Percentiles rank a stretch among this genome's conserved stretches.
These are phyloP conservation scores for Sinocyclocheilus maitianheensis DNA, from an alignment of 2,113 vertebrate genomes.

Conservation along the genomic window DNA sequence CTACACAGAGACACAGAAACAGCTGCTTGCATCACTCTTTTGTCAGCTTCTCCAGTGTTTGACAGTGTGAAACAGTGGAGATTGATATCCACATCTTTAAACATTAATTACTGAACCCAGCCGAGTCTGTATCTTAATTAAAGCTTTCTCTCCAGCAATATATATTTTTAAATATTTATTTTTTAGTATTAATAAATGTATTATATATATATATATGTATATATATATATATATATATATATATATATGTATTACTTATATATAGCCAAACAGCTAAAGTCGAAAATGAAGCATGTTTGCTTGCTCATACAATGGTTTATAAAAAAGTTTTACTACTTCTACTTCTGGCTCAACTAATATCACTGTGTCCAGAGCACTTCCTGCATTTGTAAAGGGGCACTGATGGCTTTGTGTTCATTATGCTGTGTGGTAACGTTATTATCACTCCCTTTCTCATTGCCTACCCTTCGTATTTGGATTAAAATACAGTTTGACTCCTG, in stretches of 20 bases:
- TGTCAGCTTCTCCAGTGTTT: not conserved
- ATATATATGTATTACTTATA: not conserved
- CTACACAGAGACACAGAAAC: not conserved
- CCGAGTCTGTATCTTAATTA: not conserved
- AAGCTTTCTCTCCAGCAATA: not conserved
- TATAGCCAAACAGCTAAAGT: not conserved
- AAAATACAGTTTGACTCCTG: constrained; percentile 45
- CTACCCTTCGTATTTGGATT: constrained; percentile 20
- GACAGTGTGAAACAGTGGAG: not conserved
- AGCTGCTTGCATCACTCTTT: not conserved
- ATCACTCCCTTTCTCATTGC: not conserved
- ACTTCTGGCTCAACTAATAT: not conserved
- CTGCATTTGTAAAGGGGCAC: constrained; percentile 9
- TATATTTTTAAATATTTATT: not conserved
- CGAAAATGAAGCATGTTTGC: not conserved
- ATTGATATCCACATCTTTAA: not conserved
- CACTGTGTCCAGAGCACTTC: not conserved
- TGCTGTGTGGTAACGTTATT: constrained; percentile 30
- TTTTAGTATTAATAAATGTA: not conserved
- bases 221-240: too few relatives aligned
- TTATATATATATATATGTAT: too few relatives aligned
- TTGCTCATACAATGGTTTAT: not conserved
- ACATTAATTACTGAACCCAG: not conserved
- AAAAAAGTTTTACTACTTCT: too few relatives aligned
- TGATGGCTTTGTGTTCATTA: constrained; percentile 32